phyloP scores from a whole-genome alignment of 2,888 invertebrate species.

The Melinaea menophilus region DNA sequence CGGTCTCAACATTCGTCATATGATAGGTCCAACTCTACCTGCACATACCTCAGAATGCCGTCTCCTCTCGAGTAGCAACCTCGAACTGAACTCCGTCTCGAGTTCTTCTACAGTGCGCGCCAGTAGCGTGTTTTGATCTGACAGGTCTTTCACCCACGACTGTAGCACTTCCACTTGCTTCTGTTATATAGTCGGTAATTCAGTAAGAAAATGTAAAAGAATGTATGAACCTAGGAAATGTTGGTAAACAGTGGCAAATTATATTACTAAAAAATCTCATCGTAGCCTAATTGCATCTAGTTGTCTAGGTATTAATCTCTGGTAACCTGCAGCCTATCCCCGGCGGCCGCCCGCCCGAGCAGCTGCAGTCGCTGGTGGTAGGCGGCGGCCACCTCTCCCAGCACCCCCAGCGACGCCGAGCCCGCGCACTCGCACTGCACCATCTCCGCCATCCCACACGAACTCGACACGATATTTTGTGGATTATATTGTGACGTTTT shows the following conservation, averaged over 20 bases:
- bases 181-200: slow-evolving; percentile 50
- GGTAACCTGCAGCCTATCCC: slow-evolving; percentile 49
- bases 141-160: slow-evolving; percentile 82
- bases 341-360: slow-evolving; percentile 69
- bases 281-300: no score
- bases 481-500: no score
- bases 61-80: slow-evolving; percentile 68
- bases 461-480: neutral
- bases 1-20: no score
- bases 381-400: slow-evolving; percentile 79
- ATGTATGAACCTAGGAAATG: neutral
- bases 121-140: slow-evolving; percentile 82
- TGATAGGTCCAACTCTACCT: neutral
- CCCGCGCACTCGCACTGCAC: slow-evolving; percentile 47
- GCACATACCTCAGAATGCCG: slow-evolving; percentile 54
- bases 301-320: no score
- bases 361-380: slow-evolving; percentile 80
- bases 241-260: no score
- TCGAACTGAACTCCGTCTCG: slow-evolving; percentile 80
- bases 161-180: slow-evolving; percentile 80
- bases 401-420: slow-evolving; percentile 63
- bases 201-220: neutral
- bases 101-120: slow-evolving; percentile 82
- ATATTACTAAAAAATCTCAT: no score
- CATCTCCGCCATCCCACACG: slow-evolving; percentile 38